Percentiles rank a stretch among this genome's conserved stretches.
These are phyloP conservation scores for Eulemur mongoz DNA, from an alignment of 2,797 vertebrate genomes.

Conservation along the genomic window DNA sequence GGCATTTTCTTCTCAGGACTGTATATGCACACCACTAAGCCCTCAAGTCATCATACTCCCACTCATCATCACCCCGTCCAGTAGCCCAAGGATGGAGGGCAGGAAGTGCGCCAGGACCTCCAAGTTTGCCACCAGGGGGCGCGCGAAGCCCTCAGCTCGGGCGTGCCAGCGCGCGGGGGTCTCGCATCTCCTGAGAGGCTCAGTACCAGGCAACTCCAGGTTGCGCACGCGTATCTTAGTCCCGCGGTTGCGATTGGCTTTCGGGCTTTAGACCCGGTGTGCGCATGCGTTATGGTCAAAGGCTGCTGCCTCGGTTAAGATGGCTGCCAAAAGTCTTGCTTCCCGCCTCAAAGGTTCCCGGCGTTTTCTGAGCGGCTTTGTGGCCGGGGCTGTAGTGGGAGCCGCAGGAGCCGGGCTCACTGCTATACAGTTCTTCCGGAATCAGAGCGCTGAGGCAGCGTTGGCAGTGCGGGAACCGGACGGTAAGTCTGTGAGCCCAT, in stretches of 20 bases:
- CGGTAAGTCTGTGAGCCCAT: constrained; percentile 70
- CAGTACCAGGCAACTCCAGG: fast-evolving
- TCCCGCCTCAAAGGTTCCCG: constrained; percentile 2
- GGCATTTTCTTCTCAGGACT: background rate
- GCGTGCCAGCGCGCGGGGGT: fast-evolving
- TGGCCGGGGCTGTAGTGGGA: constrained; percentile 77
- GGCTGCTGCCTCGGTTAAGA: fast-evolving
- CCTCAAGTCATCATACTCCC: fast-evolving
- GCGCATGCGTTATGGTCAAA: background rate
- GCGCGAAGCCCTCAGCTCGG: background rate
- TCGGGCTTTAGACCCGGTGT: fast-evolving
- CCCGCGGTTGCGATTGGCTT: background rate
- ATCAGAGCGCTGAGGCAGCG: constrained; percentile 41
- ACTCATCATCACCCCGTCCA: fast-evolving
- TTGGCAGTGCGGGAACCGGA: background rate
- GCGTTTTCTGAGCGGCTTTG: constrained; percentile 79
- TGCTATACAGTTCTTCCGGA: constrained; percentile 65
- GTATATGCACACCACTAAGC: background rate
- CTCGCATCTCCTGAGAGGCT: fast-evolving
- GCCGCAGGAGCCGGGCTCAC: constrained; percentile 74
- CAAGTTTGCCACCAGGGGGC: background rate
- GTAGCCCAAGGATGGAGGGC: background rate
- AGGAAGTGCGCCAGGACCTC: background rate
- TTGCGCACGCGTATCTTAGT: background rate
- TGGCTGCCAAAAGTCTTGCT: background rate